Evolutionary conservation across 2,797 vertebrate species (phyloP).

Genomic region (Setipinna tenuifilis): DNA sequence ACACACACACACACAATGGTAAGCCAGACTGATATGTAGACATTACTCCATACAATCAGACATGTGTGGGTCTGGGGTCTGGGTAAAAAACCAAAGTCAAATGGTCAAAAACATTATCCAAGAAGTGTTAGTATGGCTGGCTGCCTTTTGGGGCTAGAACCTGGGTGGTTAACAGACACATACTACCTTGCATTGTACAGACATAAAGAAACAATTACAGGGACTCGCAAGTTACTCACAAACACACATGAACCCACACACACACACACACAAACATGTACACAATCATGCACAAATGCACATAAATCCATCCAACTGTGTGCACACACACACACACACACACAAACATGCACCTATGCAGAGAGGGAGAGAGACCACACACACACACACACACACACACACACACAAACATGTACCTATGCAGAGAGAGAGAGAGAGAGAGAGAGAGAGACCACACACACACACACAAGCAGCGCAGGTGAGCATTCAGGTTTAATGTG

Average conservation of each 20-base stretch:
- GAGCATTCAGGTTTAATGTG: slow-evolving; percentile 44
- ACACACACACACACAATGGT: no score
- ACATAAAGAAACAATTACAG: no score
- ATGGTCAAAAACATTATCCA: no score
- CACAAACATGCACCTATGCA: background rate
- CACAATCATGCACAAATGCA: slow-evolving; percentile 31
- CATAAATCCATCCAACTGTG: background rate
- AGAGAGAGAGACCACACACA: background rate
- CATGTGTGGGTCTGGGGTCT: no score
- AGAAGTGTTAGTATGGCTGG: no score
- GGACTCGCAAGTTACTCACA: no score
- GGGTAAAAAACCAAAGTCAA: no score
- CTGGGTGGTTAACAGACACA: no score
- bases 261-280: slow-evolving; percentile 30
- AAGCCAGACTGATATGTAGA: no score
- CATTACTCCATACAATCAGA: no score
- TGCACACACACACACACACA: background rate
- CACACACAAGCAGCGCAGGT: slow-evolving; percentile 32
- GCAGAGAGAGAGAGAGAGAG: background rate
- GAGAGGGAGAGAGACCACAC: background rate
- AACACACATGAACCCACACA: background rate
- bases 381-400: slow-evolving; percentile 27
- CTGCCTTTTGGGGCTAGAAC: no score
- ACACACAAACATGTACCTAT: background rate
- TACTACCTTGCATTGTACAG: no score